Conservation (phyloP, 23 tunicate species). For the Halocynthia roretzi region DNA sequence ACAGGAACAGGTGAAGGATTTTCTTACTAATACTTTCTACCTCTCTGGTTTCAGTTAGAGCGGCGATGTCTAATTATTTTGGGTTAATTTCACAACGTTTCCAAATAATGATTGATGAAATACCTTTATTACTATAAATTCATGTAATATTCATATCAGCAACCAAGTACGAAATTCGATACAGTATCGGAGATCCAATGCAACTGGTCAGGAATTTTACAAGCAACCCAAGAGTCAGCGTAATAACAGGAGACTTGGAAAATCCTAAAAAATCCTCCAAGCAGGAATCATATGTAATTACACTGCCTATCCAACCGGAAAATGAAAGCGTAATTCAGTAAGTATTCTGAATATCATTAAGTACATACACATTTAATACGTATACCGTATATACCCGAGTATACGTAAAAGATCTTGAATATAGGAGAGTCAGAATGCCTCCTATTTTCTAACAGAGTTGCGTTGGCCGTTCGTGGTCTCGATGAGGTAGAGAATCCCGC, state of each 20-base stretch:
- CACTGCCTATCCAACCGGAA: background rate
- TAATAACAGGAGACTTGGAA: too few relatives aligned
- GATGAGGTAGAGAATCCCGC: conserved; percentile 5
- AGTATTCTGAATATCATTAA: background rate
- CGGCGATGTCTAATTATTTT: too few relatives aligned
- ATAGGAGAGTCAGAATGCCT: too few relatives aligned
- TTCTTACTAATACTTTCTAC: too few relatives aligned
- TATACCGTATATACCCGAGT: background rate
- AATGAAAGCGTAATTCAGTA: background rate
- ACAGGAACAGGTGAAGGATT: conserved; percentile 30
- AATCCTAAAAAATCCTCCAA: too few relatives aligned
- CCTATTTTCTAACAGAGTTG: background rate
- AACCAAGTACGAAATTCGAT: conserved; percentile 37
- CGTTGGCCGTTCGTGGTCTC: conserved; percentile 22
- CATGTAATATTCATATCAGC: background rate
- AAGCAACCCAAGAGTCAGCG: background rate
- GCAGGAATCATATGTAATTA: background rate
- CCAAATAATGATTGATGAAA: too few relatives aligned
- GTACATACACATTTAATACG: background rate
- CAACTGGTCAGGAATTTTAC: conserved; percentile 9
- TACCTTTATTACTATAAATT: too few relatives aligned
- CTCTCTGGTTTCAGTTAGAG: too few relatives aligned
- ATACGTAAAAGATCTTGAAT: too few relatives aligned
- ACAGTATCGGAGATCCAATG: conserved; percentile 11
- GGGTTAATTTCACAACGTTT: too few relatives aligned